These are phyloP conservation scores for Napeogenes inachia DNA, from an alignment of 2,888 invertebrate genomes.

Conservation along the genomic window DNA sequence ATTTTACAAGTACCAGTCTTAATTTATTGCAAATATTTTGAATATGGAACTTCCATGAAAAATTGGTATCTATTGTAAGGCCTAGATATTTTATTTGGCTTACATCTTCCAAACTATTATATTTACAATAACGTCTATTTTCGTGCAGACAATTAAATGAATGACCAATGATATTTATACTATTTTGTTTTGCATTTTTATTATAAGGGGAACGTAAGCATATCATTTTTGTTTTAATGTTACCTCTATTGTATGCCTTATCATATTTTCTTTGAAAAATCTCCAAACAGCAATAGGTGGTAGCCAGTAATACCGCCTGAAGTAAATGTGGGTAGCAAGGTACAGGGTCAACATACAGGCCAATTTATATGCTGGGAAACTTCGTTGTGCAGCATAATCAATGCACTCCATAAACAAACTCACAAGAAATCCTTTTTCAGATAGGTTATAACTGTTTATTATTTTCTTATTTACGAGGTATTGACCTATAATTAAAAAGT, in stretches of 20 bases:
- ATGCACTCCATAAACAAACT: constrained; percentile 49
- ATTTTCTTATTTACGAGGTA: constrained; percentile 55
- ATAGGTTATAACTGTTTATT: constrained; percentile 45
- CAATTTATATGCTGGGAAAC: constrained; percentile 52
- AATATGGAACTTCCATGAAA: too few relatives aligned
- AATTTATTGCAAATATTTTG: too few relatives aligned
- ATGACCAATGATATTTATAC: too few relatives aligned
- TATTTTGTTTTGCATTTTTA: too few relatives aligned
- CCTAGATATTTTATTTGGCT: too few relatives aligned
- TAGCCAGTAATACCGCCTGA: constrained; percentile 63
- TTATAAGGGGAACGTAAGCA: too few relatives aligned
- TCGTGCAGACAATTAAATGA: too few relatives aligned
- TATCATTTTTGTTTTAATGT: too few relatives aligned
- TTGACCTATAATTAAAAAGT: constrained; percentile 37
- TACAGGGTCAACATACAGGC: constrained; percentile 58
- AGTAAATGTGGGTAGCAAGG: constrained; percentile 51
- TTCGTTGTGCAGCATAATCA: constrained; percentile 57
- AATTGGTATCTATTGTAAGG: too few relatives aligned
- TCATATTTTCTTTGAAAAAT: constrained; percentile 62
- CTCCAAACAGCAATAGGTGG: constrained; percentile 52
- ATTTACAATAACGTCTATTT: too few relatives aligned
- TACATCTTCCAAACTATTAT: background rate
- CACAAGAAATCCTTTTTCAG: constrained; percentile 53
- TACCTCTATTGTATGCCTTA: constrained; percentile 64
- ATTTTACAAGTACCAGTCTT: too few relatives aligned